Evolutionary conservation across 2,113 vertebrate species (phyloP).

Genomic region (Hemiprocne comata): DNA sequence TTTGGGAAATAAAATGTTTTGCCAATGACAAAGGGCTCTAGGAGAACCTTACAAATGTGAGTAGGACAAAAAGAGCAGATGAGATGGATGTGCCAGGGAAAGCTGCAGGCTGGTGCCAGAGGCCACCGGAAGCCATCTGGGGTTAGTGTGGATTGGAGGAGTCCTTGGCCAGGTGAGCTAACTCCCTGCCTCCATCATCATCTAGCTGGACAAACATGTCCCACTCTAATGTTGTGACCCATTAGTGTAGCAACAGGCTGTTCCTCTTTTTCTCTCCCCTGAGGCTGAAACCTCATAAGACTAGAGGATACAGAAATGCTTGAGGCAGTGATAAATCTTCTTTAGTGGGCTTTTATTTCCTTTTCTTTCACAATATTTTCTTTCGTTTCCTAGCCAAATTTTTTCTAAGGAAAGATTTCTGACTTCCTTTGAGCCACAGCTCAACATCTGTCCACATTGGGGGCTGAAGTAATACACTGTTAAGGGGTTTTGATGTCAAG

Average conservation of each 20-base stretch:
- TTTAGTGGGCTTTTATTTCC: slow-evolving; percentile 73
- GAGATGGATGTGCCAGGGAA: neutral
- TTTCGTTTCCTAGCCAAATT: slow-evolving; percentile 71
- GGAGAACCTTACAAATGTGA: neutral
- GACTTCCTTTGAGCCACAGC: slow-evolving; percentile 74
- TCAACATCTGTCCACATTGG: slow-evolving; percentile 74
- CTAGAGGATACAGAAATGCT: slow-evolving; percentile 59
- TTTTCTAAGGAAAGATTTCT: slow-evolving; percentile 74
- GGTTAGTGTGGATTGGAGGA: neutral
- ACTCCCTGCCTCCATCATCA: neutral
- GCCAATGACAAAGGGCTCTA: neutral
- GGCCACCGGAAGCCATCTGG: neutral
- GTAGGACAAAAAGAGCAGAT: neutral
- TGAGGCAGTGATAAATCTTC: slow-evolving; percentile 71
- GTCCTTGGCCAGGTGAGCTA: accelerated
- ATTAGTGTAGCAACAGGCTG: slow-evolving; percentile 24
- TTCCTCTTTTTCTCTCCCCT: slow-evolving; percentile 38
- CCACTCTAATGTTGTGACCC: slow-evolving; percentile 25
- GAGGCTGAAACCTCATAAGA: slow-evolving; percentile 59
- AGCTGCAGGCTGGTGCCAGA: neutral
- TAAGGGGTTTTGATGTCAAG: slow-evolving; percentile 74
- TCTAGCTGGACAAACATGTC: neutral
- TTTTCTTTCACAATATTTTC: slow-evolving; percentile 75
- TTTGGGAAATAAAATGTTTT: neutral
- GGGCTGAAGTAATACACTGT: slow-evolving; percentile 71